These are phyloP conservation scores for Pionites leucogaster DNA, from an alignment of 2,113 vertebrate genomes.

Conservation along the genomic window DNA sequence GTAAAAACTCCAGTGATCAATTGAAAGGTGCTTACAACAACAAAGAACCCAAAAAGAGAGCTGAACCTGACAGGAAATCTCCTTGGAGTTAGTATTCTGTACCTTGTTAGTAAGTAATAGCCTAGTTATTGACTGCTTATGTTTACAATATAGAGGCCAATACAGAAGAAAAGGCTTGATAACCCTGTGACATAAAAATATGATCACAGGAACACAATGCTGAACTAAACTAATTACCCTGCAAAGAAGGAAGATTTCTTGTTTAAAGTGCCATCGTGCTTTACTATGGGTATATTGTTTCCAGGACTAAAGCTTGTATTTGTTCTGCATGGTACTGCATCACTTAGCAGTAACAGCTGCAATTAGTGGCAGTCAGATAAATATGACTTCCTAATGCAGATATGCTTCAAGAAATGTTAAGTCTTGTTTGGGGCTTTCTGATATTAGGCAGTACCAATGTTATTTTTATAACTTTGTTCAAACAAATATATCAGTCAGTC, in stretches of 20 bases:
- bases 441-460: neutral
- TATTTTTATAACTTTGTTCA: neutral
- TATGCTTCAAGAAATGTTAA: neutral
- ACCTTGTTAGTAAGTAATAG: constrained; percentile 10
- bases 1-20: neutral
- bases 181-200: neutral
- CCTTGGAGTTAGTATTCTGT: neutral
- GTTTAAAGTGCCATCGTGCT: neutral
- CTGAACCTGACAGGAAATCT: neutral
- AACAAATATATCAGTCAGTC: neutral
- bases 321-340: neutral
- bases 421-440: neutral
- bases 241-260: neutral
- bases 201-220: neutral
- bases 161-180: neutral
- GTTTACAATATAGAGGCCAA: neutral
- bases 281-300: neutral
- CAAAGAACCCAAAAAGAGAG: neutral
- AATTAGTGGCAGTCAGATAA: neutral
- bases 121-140: constrained; percentile 4
- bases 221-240: constrained; percentile 6
- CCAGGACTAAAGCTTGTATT: neutral
- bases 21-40: neutral
- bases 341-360: neutral
- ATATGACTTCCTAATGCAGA: neutral